These are phyloP conservation scores for Passer montanus DNA, from an alignment of 2,113 vertebrate genomes.

Conservation along the genomic window DNA sequence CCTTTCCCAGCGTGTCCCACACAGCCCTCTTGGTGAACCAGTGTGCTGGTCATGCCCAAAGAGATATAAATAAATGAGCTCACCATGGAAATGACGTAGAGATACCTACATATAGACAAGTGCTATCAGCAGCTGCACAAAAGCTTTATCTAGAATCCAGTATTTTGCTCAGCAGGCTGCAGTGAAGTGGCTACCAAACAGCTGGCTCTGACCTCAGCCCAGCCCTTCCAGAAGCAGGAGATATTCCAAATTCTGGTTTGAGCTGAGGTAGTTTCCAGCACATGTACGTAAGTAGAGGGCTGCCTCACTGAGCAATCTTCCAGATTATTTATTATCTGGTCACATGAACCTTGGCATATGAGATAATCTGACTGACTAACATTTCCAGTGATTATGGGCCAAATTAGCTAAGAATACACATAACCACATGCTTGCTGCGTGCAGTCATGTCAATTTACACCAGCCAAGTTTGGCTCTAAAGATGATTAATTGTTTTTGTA, in stretches of 20 bases:
- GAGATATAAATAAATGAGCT: background rate
- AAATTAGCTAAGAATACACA: background rate
- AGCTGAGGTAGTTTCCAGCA: background rate
- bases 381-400: background rate
- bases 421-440: background rate
- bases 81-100: background rate
- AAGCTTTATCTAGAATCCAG: background rate
- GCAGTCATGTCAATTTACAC: background rate
- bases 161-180: background rate
- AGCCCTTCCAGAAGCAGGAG: background rate
- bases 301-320: background rate
- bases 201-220: background rate
- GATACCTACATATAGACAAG: background rate
- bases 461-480: background rate
- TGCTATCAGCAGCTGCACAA: background rate
- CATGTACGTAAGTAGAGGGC: background rate
- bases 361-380: background rate
- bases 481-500: background rate
- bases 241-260: background rate
- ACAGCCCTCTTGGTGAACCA: background rate
- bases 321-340: background rate
- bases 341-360: constrained; percentile 6
- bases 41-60: background rate
- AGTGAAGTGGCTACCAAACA: background rate
- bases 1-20: background rate